Percentiles rank a stretch among this genome's conserved stretches.
Evolutionary conservation across 2,797 vertebrate genomes (phyloP).

Genomic region (Rhabdophis nuchalis): DNA sequence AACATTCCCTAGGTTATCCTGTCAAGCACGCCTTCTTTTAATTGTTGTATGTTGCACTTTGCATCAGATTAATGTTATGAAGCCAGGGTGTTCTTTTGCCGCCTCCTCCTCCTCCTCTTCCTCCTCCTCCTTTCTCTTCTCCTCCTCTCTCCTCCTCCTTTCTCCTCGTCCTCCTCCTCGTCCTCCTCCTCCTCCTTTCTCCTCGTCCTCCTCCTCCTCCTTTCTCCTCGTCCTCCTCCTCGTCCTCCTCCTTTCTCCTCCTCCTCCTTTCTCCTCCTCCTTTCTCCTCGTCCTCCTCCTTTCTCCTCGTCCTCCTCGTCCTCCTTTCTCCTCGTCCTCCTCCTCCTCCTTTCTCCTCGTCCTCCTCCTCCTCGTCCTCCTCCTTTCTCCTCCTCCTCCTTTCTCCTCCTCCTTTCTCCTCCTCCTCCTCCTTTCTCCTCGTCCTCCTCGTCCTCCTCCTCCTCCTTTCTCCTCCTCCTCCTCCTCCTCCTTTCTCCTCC

Average conservation of each 20-base stretch:
- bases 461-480: too few relatives aligned
- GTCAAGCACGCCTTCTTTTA: background rate
- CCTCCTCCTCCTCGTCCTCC: too few relatives aligned
- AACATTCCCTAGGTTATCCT: background rate
- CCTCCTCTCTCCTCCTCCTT: too few relatives aligned
- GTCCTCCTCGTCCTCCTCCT: accelerated
- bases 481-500: too few relatives aligned
- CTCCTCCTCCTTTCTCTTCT: accelerated
- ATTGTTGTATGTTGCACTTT: background rate
- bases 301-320: accelerated
- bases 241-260: too few relatives aligned
- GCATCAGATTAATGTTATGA: background rate
- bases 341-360: accelerated
- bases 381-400: accelerated
- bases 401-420: too few relatives aligned
- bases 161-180: too few relatives aligned
- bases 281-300: accelerated
- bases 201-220: accelerated
- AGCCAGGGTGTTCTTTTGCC: background rate
- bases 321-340: accelerated
- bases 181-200: too few relatives aligned
- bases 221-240: too few relatives aligned
- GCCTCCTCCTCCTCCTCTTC: accelerated
- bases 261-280: too few relatives aligned
- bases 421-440: too few relatives aligned